Percentiles rank a stretch among this genome's conserved stretches.
Evolutionary conservation across 2,888 invertebrate genomes (phyloP).

Genomic region (Elmis aenea): DNA sequence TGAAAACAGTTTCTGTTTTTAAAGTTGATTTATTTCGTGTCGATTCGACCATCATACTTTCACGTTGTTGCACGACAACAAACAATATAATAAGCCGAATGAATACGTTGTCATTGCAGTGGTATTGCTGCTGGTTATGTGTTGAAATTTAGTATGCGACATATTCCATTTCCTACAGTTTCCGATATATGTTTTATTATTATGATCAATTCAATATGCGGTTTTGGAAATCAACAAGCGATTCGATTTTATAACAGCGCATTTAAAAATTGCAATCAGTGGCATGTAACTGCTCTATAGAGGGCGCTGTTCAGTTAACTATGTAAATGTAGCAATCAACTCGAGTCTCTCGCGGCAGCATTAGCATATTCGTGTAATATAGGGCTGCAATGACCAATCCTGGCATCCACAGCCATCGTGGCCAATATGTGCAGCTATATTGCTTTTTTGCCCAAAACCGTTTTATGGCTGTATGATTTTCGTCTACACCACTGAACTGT

Average conservation of each 20-base stretch:
- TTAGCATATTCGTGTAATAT: slow-evolving; percentile 38
- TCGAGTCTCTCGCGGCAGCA: slow-evolving; percentile 32
- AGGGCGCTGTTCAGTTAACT: slow-evolving; percentile 32
- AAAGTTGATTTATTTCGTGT: no score
- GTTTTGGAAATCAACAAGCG: slow-evolving; percentile 25
- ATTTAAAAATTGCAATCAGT: slow-evolving; percentile 30
- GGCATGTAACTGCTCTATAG: slow-evolving; percentile 22
- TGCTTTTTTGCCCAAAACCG: slow-evolving; percentile 17
- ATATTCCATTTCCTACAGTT: no score
- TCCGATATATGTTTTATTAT: no score
- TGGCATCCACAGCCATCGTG: slow-evolving; percentile 26
- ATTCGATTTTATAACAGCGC: slow-evolving; percentile 28
- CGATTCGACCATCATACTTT: no score
- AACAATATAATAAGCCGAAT: no score
- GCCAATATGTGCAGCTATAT: slow-evolving; percentile 31
- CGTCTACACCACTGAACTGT: no score
- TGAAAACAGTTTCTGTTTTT: no score
- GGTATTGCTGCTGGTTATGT: no score
- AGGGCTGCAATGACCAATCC: slow-evolving; percentile 33
- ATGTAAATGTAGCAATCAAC: slow-evolving; percentile 38
- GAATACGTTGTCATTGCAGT: no score
- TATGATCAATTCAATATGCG: no score
- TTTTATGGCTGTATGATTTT: slow-evolving; percentile 20
- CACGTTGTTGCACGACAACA: no score
- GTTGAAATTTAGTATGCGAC: no score